Conservation (phyloP, 2,797 vertebrate species). For the Cynodonichthys magdalenae region DNA sequence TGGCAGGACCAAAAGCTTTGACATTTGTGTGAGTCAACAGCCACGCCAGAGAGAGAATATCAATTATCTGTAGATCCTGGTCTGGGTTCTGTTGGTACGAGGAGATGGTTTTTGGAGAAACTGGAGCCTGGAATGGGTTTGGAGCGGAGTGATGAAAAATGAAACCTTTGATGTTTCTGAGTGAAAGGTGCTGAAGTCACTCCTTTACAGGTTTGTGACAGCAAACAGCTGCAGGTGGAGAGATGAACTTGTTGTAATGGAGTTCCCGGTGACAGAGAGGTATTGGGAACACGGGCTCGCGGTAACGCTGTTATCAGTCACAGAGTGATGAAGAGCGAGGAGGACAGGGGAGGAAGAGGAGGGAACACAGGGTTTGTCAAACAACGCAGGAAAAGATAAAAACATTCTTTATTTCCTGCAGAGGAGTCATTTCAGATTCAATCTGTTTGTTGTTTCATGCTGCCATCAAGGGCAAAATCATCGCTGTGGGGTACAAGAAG, state of each 20-base stretch:
- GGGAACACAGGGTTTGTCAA: conserved; percentile 10
- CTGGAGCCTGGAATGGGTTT: conserved; percentile 6
- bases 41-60: conserved; percentile 41
- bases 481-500: no score
- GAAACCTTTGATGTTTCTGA: conserved; percentile 35
- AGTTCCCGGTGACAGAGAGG: conserved; percentile 66
- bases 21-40: conserved; percentile 41
- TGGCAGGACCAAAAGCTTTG: conserved; percentile 35
- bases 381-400: background rate
- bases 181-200: conserved; percentile 16
- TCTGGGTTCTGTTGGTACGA: background rate
- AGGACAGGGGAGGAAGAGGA: background rate
- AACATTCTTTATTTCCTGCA: background rate
- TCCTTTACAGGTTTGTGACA: conserved; percentile 33
- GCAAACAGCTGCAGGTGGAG: conserved; percentile 38
- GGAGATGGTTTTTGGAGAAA: conserved; percentile 20
- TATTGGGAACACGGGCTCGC: conserved; percentile 35
- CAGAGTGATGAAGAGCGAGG: conserved; percentile 44
- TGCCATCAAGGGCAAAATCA: no score
- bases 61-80: conserved; percentile 28
- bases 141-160: background rate
- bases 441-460: background rate
- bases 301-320: conserved; percentile 70
- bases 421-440: background rate
- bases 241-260: conserved; percentile 53